A percentile compares a stretch with the other conserved stretches of the same genome.
Conservation (phyloP, 23 tunicate genomes). For the Ascidia mentula region DNA sequence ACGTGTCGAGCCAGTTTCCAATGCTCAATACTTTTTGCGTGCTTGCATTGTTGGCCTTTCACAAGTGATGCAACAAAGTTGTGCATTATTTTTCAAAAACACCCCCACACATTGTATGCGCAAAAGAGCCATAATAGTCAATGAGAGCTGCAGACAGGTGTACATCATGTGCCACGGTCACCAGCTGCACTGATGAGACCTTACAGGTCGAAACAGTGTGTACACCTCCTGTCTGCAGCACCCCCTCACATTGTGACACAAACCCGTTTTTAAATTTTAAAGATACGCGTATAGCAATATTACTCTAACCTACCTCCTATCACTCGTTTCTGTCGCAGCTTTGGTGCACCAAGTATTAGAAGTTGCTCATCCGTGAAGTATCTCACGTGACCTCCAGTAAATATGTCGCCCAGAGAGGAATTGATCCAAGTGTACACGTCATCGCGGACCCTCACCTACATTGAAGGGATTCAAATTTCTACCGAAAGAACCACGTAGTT, state of each 20-base stretch:
- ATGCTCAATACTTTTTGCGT: not conserved
- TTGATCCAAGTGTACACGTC: slow-evolving; percentile 41
- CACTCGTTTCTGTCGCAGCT: slow-evolving; percentile 51
- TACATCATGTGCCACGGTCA: too few relatives aligned
- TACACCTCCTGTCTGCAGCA: too few relatives aligned
- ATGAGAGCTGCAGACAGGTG: too few relatives aligned
- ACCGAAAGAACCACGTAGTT: not conserved
- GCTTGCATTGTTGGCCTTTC: not conserved
- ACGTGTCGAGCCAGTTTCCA: not conserved
- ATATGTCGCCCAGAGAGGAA: slow-evolving; percentile 14
- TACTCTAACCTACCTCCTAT: slow-evolving; percentile 19
- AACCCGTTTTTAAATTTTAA: too few relatives aligned
- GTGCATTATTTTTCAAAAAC: too few relatives aligned
- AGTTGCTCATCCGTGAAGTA: slow-evolving; percentile 40
- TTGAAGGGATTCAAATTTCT: not conserved
- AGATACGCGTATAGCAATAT: too few relatives aligned
- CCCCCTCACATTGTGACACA: too few relatives aligned
- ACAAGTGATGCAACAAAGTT: too few relatives aligned
- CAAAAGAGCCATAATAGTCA: too few relatives aligned
- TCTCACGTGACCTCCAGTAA: slow-evolving; percentile 17
- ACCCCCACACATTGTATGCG: too few relatives aligned
- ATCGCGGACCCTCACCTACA: not conserved
- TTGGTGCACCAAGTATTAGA: slow-evolving; percentile 24
- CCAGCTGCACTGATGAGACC: too few relatives aligned
- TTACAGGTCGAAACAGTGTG: too few relatives aligned